Evolutionary conservation across 2,797 vertebrate genomes (phyloP).

Genomic region (Buphagus erythrorhynchus): DNA sequence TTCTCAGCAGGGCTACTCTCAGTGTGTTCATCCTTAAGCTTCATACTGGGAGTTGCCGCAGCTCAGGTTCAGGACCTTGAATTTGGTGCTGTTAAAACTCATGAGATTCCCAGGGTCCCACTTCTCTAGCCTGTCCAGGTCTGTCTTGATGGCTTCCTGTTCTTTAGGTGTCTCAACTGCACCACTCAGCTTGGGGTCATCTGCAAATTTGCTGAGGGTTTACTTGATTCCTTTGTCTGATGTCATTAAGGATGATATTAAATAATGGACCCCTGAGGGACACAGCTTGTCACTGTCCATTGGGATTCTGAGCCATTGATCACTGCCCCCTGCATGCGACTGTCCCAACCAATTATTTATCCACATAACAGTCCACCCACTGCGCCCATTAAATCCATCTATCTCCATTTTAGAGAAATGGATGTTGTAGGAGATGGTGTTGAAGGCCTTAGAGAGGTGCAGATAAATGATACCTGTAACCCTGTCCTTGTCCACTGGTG

Average conservation of each 20-base stretch:
- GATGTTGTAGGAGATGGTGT: not conserved
- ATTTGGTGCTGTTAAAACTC: not conserved
- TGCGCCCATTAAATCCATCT: not conserved
- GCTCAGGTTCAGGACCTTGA: not conserved
- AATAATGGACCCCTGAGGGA: not conserved
- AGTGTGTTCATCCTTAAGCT: not conserved
- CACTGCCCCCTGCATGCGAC: fast-evolving
- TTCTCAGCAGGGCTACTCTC: fast-evolving
- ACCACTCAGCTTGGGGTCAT: not conserved
- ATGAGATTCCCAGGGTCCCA: not conserved
- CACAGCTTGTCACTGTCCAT: not conserved
- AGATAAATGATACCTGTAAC: not conserved
- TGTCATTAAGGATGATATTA: not conserved
- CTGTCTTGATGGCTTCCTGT: not conserved
- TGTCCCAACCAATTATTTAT: not conserved
- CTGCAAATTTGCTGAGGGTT: not conserved
- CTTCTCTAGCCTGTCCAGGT: not conserved
- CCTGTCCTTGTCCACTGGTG: not conserved
- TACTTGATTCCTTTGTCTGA: not conserved
- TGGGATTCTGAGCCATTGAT: not conserved
- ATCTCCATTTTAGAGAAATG: not conserved
- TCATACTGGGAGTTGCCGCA: not conserved
- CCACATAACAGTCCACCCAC: not conserved
- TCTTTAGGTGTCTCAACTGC: not conserved
- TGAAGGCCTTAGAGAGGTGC: not conserved